phyloP scores from a whole-genome alignment of 2,888 invertebrate species.

The Eupithecia vulgata region DNA sequence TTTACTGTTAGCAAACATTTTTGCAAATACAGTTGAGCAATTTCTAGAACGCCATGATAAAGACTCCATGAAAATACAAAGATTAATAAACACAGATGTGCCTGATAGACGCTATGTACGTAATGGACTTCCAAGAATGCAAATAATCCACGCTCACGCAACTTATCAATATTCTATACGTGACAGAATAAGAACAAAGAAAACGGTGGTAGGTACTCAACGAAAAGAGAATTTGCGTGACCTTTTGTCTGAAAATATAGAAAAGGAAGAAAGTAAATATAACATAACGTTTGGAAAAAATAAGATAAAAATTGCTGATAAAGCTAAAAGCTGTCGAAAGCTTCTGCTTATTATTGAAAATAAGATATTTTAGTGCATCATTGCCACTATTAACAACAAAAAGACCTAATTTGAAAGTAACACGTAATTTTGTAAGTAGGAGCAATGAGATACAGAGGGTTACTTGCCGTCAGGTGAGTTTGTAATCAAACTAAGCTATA shows the following conservation, averaged over 20 bases:
- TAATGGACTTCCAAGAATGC: conserved; percentile 60
- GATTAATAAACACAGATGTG: conserved; percentile 35
- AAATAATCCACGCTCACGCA: conserved; percentile 66
- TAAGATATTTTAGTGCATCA: neutral
- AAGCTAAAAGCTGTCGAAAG: neutral
- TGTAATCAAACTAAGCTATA: neutral
- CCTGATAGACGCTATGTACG: conserved; percentile 36
- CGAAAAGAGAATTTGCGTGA: conserved; percentile 37
- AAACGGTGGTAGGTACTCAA: conserved; percentile 52
- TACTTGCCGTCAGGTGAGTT: neutral
- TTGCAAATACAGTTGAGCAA: neutral
- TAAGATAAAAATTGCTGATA: neutral
- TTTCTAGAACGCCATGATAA: neutral
- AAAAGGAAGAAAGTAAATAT: conserved; percentile 8
- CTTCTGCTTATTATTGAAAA: neutral
- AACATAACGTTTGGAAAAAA: neutral
- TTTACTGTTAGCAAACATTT: neutral
- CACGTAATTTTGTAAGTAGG: neutral
- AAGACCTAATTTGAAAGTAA: neutral
- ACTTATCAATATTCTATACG: conserved; percentile 74
- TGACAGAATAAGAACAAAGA: conserved; percentile 59
- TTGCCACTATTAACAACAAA: neutral
- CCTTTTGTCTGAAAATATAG: conserved; percentile 39
- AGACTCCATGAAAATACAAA: conserved; percentile 16
- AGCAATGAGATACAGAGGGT: neutral